Evolutionary conservation across 2,113 vertebrate genomes (phyloP), one percentile per base, ranked within the genome.

Genomic region (Beaufortia kweichowensis): DNA sequence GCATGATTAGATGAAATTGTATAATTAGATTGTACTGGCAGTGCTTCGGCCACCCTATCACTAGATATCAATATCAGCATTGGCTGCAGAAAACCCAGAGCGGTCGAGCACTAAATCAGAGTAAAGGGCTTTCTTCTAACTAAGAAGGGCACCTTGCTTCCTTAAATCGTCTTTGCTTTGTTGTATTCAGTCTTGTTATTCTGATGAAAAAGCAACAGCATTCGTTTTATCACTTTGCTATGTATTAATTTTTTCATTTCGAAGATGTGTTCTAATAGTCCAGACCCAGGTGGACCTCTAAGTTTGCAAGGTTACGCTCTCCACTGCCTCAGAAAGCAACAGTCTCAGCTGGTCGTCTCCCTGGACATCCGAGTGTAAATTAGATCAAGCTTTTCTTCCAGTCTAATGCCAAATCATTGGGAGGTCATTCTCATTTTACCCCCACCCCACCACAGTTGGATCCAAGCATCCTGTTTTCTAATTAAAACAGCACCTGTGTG

Each of bases 401-500:
- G 79, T 84, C 86, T 82, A 84, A 87, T 89, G 88, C 79, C 83
- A 78, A 79, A 87, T 88, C 86, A 87, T 87, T 76, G 77, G 70
- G 81, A 85, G 77, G 75, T 78, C 74, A 77, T 81, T 81, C 63
- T 82, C 84, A 75, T 80, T 73, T 74, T 35, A 21, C 75, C 84
- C 71, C 76, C 78, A 67, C 67, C 81, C 81, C 82, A 62, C 48
- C 66, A 71, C 79, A 69, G 60, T 53, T 65, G 68, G 83, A 41
- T 60, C 63, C 57, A 61, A 80, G 73, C 76, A 69, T 78, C 76
- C 84, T 79, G 75, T 78, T 81, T 80, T 55, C 88, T 91, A 91
- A 92, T 92, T 92, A 92, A 91, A 90, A 88, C 82, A 87, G 83
- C 89, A 85, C 90, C 89, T 88, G 88, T 84, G 80, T 84, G 82